Base-by-base conservation (phyloP, 2,113 vertebrate species). In the Amblyopsis rosae region DNA sequence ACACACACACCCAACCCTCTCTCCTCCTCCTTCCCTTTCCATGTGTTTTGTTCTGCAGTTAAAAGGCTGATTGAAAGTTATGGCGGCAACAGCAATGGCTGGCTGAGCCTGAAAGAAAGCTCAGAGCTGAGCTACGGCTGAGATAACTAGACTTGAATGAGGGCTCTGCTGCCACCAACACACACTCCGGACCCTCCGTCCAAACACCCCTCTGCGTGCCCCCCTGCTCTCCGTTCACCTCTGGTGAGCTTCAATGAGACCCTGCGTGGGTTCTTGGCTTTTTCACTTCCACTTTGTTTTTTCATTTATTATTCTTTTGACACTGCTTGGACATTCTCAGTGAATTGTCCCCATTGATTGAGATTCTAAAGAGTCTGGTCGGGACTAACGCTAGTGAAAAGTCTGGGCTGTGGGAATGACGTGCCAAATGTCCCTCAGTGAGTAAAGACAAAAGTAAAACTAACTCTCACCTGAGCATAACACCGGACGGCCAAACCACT, bases 41-140 rank as follows among this genome's bases (percentile, higher is more conserved):
- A 12, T 57, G 67, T 53, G 89, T 92, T 92, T 90, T 81, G 81
- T 87, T 90, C 86, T 87, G 86, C 86, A 92, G 87, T 91, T 87
- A 91, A 94, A 94, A 88, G 91, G 89, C 91, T 92, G 91, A 94
- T 93, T 93, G 90, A 94, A 93, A 93, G 89, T 93, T 90, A 86
- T 92, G 90, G 88, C 92, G 92, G 92, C 93, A 93, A 90, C 87
- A 89, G 90, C 77, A 85, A 93, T 91, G 93, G 91, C 92, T 94
- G 93, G 92, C 91, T 90, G 90, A 82, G 76, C 83, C 86, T 83
- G 81, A 89, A 46, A 93, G 91, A 94, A 93, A 94, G 90, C 89
- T 3, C 76, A 92, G 26, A 26, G 88, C 86, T 82, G 83, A 67
- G 76, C 78, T 65, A 88, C 85, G 65, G 72, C 83, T 64, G 84